A percentile compares a stretch with the other conserved stretches of the same genome.
phyloP scores from a whole-genome alignment of 2,888 invertebrate species.

The Cantharis lateralis region DNA sequence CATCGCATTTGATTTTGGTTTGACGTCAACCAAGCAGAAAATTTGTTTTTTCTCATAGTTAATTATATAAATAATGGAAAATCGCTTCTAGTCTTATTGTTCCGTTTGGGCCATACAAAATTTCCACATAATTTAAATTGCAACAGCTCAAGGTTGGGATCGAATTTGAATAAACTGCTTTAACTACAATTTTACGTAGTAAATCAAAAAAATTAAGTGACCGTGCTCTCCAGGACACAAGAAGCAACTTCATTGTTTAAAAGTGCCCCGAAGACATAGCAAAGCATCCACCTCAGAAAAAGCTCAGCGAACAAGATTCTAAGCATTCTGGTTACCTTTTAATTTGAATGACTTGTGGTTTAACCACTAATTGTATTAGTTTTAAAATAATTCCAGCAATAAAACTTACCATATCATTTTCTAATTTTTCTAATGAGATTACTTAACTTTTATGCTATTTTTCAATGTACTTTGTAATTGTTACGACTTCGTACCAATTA shows the following conservation, averaged over 20 bases:
- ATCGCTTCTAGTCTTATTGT: not conserved
- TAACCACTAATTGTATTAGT: not conserved
- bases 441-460: not conserved
- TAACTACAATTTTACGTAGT: not conserved
- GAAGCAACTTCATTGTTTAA: not conserved
- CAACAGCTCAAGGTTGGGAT: not conserved
- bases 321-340: not conserved
- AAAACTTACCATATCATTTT: not conserved
- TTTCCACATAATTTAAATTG: not conserved
- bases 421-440: not conserved
- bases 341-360: not conserved
- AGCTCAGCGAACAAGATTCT: not conserved
- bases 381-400: not conserved
- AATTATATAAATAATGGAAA: not conserved
- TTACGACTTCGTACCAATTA: not conserved
- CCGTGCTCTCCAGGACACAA: not conserved
- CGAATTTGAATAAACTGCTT: not conserved
- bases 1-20: not conserved
- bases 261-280: not conserved
- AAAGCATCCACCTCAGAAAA: not conserved
- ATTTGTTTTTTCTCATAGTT: not conserved
- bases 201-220: not conserved
- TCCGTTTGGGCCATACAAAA: not conserved
- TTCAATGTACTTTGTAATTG: not conserved
- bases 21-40: not conserved